A percentile compares a stretch with the other conserved stretches of the same genome.
phyloP scores from a whole-genome alignment of 2,797 vertebrate genomes.

The Picus viridis region DNA sequence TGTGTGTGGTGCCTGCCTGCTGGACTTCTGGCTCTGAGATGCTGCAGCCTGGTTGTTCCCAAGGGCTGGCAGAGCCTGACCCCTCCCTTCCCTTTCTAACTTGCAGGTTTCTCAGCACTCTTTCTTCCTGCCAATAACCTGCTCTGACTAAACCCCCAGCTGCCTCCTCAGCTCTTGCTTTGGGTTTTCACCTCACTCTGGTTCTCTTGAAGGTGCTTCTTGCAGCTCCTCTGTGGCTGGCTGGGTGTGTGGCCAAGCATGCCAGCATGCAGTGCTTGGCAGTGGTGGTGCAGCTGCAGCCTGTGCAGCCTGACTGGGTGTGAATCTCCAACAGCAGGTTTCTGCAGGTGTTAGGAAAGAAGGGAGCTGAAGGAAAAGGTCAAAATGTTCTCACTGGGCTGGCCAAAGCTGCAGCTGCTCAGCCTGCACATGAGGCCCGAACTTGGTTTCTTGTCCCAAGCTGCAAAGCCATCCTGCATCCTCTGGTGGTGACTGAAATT shows the following conservation, averaged over 20 bases:
- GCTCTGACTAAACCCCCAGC: background rate
- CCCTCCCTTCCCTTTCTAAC: background rate
- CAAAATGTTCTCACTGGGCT: background rate
- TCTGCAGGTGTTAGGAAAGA: background rate
- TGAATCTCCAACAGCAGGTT: background rate
- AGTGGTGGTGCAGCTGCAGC: background rate
- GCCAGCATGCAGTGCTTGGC: background rate
- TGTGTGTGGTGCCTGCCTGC: conserved; percentile 41
- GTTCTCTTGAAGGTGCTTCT: background rate
- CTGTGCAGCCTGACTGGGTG: background rate
- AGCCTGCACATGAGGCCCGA: background rate
- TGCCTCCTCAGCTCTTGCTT: background rate
- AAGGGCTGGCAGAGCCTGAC: too few species aligned
- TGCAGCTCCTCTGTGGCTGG: background rate
- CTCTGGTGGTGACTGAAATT: background rate
- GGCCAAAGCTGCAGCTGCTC: background rate
- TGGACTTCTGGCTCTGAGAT: background rate
- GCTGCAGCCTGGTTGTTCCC: background rate
- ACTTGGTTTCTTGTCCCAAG: background rate
- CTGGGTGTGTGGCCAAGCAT: background rate
- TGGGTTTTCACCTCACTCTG: background rate
- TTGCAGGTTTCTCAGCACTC: background rate
- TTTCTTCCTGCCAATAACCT: background rate
- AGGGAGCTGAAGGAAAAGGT: background rate
- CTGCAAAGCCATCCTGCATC: background rate